Evolutionary conservation across 2,888 invertebrate species (phyloP).

Genomic region (Cantharis rufa): DNA sequence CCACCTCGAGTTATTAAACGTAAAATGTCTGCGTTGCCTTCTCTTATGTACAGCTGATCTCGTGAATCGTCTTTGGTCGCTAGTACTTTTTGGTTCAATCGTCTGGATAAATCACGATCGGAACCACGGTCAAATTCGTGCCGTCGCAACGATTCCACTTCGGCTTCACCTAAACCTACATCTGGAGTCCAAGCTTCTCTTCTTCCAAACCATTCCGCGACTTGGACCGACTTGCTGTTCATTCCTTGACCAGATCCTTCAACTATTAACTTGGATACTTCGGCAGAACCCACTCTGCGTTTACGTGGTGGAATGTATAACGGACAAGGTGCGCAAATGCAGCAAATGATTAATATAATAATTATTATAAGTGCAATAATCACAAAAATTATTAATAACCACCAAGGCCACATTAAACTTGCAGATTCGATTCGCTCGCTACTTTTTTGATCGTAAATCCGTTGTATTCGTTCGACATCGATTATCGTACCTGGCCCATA

Average conservation of each 20-base stretch:
- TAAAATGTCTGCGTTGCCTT: constrained; percentile 84
- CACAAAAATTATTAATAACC: constrained; percentile 78
- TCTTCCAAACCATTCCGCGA: constrained; percentile 74
- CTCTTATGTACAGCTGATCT: constrained; percentile 79
- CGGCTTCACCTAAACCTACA: constrained; percentile 60
- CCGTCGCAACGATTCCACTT: constrained; percentile 73
- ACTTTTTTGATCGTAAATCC: constrained; percentile 55
- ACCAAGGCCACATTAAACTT: constrained; percentile 68
- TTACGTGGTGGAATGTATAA: constrained; percentile 77
- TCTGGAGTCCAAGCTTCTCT: constrained; percentile 89
- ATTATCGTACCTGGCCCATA: constrained; percentile 67
- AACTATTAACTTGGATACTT: constrained; percentile 75
- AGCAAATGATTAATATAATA: constrained; percentile 76
- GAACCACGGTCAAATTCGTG: constrained; percentile 81
- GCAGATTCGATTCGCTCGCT: constrained; percentile 33
- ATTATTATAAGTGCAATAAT: constrained; percentile 74
- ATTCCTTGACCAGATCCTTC: constrained; percentile 64
- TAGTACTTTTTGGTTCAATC: constrained; percentile 39
- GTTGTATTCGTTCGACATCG: constrained; percentile 73
- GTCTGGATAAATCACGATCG: constrained; percentile 57
- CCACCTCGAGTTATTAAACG: constrained; percentile 74
- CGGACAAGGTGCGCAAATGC: constrained; percentile 85
- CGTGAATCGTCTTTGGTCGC: constrained; percentile 54
- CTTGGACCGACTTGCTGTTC: constrained; percentile 72
- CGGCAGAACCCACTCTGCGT: constrained; percentile 74